A percentile compares a stretch with the other conserved stretches of the same genome.
phyloP scores from a whole-genome alignment of 2,888 invertebrate genomes.

The Sympetrum striolatum region DNA sequence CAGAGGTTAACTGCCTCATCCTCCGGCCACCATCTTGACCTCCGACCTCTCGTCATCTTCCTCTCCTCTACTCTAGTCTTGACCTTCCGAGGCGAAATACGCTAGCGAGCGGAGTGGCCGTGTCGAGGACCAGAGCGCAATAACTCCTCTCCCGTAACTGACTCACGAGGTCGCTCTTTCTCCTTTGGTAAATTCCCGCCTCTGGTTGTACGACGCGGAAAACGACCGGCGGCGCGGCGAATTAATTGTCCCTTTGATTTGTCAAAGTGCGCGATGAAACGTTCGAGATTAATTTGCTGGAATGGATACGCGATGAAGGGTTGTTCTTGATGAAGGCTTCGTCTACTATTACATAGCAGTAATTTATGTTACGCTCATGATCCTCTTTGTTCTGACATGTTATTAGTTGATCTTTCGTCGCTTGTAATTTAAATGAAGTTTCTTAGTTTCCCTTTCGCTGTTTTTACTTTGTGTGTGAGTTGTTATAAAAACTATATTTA shows the following conservation, averaged over 20 bases:
- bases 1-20: conserved; percentile 15
- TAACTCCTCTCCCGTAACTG: background rate
- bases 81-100: background rate
- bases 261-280: background rate
- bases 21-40: background rate
- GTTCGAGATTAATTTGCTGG: no score
- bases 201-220: background rate
- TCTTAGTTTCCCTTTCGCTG: no score
- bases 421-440: no score
- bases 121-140: background rate
- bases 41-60: background rate
- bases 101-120: background rate
- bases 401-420: no score
- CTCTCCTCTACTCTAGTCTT: background rate
- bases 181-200: background rate
- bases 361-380: no score
- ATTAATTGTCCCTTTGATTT: background rate
- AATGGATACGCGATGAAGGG: no score
- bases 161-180: background rate
- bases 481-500: no score
- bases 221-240: background rate
- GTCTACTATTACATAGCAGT: no score
- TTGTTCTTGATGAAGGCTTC: no score
- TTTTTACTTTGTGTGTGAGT: no score
- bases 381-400: no score